A percentile compares a stretch with the other conserved stretches of the same genome.
phyloP scores from a whole-genome alignment of 2,113 vertebrate genomes.

The Arenaria interpres region DNA sequence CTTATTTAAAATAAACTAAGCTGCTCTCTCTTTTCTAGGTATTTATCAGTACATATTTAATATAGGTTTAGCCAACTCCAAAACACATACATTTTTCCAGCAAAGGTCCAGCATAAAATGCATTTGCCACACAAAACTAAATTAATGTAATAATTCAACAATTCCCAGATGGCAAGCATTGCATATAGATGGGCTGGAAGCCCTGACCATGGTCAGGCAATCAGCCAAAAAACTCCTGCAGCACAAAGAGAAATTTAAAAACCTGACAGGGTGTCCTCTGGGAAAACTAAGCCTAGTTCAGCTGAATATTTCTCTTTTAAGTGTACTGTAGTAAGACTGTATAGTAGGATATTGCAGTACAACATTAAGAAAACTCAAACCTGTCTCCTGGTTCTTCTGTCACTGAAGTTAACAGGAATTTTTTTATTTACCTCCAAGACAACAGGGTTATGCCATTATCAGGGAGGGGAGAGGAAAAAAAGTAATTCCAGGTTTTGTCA shows the following conservation, averaged over 20 bases:
- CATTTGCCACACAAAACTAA: background rate
- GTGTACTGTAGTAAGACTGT: background rate
- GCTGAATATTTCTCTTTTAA: background rate
- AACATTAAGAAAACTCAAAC: background rate
- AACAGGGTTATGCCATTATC: background rate
- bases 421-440: background rate
- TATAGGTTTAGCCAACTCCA: background rate
- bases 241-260: background rate
- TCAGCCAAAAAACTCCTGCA: background rate
- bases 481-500: background rate
- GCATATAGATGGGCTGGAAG: background rate
- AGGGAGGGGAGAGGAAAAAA: background rate
- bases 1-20: background rate
- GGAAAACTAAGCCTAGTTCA: background rate
- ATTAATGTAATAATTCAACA: background rate
- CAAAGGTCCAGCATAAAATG: background rate
- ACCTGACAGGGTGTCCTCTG: background rate
- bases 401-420: background rate
- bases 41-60: background rate
- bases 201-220: background rate
- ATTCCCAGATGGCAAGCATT: background rate
- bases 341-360: background rate
- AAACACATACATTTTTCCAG: background rate
- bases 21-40: background rate
- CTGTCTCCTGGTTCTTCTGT: background rate